Percentiles rank a stretch among this genome's conserved stretches.
Evolutionary conservation across 2,113 vertebrate genomes (phyloP).

Genomic region (Pteronura brasiliensis): DNA sequence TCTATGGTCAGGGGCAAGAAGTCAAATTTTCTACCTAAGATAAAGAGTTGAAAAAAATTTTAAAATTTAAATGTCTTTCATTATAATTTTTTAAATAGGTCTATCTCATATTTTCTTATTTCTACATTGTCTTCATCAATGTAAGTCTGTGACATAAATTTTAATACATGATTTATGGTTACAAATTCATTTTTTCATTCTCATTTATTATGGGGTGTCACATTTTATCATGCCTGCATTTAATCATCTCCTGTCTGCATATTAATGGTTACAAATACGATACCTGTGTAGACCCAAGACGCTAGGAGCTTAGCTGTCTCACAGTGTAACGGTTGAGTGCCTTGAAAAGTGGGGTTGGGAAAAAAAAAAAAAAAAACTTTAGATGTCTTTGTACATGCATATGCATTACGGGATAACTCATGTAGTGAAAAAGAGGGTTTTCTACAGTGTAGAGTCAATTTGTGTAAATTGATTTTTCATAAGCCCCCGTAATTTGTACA

Average conservation of each 20-base stretch:
- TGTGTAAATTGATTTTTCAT: conserved; percentile 62
- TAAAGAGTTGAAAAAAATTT: conserved; percentile 52
- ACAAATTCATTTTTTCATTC: conserved; percentile 89
- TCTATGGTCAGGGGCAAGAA: conserved; percentile 44
- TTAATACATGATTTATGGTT: conserved; percentile 94
- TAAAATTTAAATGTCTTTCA: conserved; percentile 63
- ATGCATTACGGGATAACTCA: conserved; percentile 62
- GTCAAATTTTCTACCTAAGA: conserved; percentile 55
- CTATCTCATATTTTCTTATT: conserved; percentile 78
- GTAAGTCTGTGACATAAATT: conserved; percentile 85
- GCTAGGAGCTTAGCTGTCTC: conserved; percentile 85
- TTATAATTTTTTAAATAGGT: conserved; percentile 66
- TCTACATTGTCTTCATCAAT: conserved; percentile 82
- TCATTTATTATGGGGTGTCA: conserved; percentile 93
- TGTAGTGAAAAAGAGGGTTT: conserved; percentile 61
- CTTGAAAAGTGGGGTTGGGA: conserved; percentile 79
- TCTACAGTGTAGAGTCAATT: conserved; percentile 40
- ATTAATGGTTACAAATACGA: conserved; percentile 91
- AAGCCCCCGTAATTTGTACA: conserved; percentile 52
- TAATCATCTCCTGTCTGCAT: conserved; percentile 94
- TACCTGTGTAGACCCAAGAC: conserved; percentile 87
- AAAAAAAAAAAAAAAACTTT: conserved; percentile 65
- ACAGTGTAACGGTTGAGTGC: conserved; percentile 79
- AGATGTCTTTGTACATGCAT: conserved; percentile 64
- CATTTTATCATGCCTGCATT: conserved; percentile 90